phyloP scores from a whole-genome alignment of 2,888 invertebrate species.

The Synergus gifuensis region DNA sequence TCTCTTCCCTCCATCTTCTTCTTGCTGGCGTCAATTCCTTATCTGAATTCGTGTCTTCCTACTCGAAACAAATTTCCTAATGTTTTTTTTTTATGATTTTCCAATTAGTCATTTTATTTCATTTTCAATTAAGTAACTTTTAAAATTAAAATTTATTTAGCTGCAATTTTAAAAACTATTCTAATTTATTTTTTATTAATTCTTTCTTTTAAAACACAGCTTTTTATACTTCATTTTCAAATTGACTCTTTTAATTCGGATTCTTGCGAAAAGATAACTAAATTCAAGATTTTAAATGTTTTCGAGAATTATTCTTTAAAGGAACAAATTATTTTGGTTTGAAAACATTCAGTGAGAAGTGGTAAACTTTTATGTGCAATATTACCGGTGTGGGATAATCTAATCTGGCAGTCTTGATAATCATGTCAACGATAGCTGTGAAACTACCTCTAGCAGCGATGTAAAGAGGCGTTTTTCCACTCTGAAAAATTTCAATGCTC shows the following conservation, averaged over 20 bases:
- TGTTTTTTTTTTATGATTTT: background rate
- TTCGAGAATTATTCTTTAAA: no score
- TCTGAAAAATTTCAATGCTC: conserved; percentile 73
- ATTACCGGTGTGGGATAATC: conserved; percentile 83
- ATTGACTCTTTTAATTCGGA: no score
- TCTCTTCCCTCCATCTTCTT: conserved; percentile 67
- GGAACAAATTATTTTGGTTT: background rate
- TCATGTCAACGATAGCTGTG: conserved; percentile 90
- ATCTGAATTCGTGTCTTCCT: conserved; percentile 67
- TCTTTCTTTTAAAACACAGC: background rate
- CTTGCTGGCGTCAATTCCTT: conserved; percentile 69
- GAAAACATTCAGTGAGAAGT: no score
- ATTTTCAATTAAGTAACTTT: background rate
- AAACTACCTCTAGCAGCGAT: conserved; percentile 90
- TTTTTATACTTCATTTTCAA: no score
- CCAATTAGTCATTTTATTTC: background rate
- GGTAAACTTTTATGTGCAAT: background rate
- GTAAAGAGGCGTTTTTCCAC: conserved; percentile 85
- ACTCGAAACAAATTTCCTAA: conserved; percentile 43
- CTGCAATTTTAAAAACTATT: no score
- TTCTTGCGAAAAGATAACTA: no score
- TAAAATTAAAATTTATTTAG: background rate
- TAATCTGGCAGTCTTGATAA: conserved; percentile 86
- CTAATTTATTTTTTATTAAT: background rate
- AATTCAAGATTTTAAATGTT: no score